Conservation (phyloP, 1,140 invertebrate species). For the Mactra quadrangularis region DNA sequence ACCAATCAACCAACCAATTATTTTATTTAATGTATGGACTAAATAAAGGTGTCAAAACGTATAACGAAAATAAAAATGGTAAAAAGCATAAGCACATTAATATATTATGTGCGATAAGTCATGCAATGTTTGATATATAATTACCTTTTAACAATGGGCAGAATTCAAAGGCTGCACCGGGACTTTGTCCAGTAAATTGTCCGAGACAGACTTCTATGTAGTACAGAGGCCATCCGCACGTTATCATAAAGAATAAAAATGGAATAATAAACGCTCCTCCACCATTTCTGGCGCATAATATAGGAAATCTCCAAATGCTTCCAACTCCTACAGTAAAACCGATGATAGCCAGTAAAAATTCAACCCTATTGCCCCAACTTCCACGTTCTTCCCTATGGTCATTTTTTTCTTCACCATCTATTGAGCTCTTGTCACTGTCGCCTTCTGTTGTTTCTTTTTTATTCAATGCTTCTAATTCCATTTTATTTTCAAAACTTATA, state of each 20-base stretch:
- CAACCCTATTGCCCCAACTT: constrained; percentile 76
- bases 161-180: constrained; percentile 30
- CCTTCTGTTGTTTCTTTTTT: too few relatives aligned
- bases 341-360: constrained; percentile 81
- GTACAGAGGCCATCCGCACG: constrained; percentile 88
- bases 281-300: constrained; percentile 83
- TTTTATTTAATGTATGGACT: too few relatives aligned
- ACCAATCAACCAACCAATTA: too few relatives aligned
- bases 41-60: too few relatives aligned
- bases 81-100: too few relatives aligned
- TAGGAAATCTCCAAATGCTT: constrained; percentile 84
- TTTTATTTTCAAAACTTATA: too few relatives aligned
- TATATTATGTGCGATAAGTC: too few relatives aligned
- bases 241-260: constrained; percentile 86
- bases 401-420: not conserved
- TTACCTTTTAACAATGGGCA: constrained; percentile 34
- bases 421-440: too few relatives aligned
- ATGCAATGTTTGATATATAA: too few relatives aligned
- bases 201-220: constrained; percentile 90
- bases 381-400: constrained; percentile 4
- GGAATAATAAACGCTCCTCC: constrained; percentile 87
- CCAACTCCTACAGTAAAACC: constrained; percentile 82
- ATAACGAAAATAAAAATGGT: too few relatives aligned
- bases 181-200: constrained; percentile 84
- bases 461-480: too few relatives aligned